Conservation (phyloP, 2,888 invertebrate species). For the Lypha dubia region DNA sequence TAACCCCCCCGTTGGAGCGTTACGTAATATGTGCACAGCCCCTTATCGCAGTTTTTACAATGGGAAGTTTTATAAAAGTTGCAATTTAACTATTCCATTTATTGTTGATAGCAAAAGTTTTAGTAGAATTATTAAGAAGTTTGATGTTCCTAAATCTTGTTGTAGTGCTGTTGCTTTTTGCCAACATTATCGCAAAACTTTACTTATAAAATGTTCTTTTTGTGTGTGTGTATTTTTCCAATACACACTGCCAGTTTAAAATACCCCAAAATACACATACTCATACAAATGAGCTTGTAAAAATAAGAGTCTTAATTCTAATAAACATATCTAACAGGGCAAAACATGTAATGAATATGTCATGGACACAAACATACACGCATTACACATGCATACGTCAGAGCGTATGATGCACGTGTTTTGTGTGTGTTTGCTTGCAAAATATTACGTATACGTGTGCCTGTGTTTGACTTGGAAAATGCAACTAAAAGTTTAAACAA, state of each 20-base stretch:
- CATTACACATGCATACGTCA: constrained; percentile 1
- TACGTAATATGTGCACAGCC: too few species aligned
- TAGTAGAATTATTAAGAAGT: neutral
- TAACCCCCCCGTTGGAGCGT: too few species aligned
- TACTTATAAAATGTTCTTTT: constrained; percentile 32
- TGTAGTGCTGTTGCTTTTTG: neutral
- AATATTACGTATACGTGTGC: neutral
- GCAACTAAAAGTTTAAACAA: constrained; percentile 55
- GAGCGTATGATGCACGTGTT: neutral
- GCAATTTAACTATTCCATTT: neutral
- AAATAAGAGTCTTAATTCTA: constrained; percentile 28
- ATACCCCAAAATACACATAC: neutral
- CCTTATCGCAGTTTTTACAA: too few species aligned
- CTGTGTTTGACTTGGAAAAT: constrained; percentile 44
- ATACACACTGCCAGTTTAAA: neutral
- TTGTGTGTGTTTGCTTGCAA: constrained; percentile 9
- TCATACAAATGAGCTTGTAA: neutral
- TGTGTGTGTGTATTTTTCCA: constrained; percentile 12
- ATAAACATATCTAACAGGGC: constrained; percentile 41
- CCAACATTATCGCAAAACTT: constrained; percentile 24
- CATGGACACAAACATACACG: constrained; percentile 27
- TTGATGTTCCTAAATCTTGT: neutral
- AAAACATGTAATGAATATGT: constrained; percentile 57
- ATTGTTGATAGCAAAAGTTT: neutral
- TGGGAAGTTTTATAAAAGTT: neutral